Evolutionary conservation across 2,797 vertebrate species (phyloP), one percentile per base, ranked within the genome.

Genomic region (Vespertilio murinus): DNA sequence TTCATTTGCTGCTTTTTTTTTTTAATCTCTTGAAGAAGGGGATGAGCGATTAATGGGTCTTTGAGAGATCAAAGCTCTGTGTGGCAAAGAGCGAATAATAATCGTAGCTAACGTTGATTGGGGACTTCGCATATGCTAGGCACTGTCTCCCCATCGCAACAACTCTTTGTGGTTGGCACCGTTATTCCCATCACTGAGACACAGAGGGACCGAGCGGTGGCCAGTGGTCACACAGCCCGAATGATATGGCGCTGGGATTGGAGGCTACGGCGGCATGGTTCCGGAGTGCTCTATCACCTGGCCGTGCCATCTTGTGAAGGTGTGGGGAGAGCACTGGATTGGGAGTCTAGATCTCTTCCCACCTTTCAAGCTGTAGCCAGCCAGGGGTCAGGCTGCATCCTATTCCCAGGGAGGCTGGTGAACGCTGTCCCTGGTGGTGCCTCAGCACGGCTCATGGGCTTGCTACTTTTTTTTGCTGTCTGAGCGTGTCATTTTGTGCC

Each of bases 21-120:
- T 93, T 77, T 74, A 96, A 97, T 93, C 88, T 93, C 88, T 90
- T 91, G 94, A 96, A 97, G 95, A 97, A 97, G 94, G 91, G 89
- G 86, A 83, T 93, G 65, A 93, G 77, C 61, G 45, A 97, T 96
- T 91, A 97, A 96, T 91, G 95, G 95, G 83, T 96, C 95, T 97
- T 95, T 91, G 95, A 83, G 80, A 96, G 95, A 96, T 96, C 97
- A 97, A 96, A 97, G 95, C 91, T 95, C 70, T 83, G 33, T 38
- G 82, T 96, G 93, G 95, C 91, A 94, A 88, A 95, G 42, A 93
- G 86, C 28, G 56, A 94, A 93, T 81, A 93, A 91, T 95, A 89
- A 95, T 95, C 28, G 0, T 35, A 77, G 95, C 93, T 89, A 89
- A 92, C 88, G 64, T 65, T 88, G 91, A 94, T 28, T 93, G 91